These are phyloP conservation scores for Botia almorhae DNA, from an alignment of 2,797 vertebrate species.

Conservation along the genomic window DNA sequence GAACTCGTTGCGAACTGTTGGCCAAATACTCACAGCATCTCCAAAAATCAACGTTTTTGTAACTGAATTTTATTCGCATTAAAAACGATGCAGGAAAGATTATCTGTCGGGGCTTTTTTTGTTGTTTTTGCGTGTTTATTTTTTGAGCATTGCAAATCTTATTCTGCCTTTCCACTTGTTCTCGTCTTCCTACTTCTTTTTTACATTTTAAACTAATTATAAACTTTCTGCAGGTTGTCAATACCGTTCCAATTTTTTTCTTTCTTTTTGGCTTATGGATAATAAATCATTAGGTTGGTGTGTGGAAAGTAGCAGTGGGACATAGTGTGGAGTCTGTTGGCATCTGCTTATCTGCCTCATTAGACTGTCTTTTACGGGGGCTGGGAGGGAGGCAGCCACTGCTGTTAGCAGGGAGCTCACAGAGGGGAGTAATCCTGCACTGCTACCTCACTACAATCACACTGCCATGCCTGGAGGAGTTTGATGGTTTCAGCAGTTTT, in stretches of 20 bases:
- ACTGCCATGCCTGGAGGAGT: constrained; percentile 76
- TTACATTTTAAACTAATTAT: constrained; percentile 15
- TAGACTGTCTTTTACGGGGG: constrained; percentile 63
- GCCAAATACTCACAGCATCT: constrained; percentile 49
- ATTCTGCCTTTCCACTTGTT: not conserved
- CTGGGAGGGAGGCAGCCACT: constrained; percentile 63
- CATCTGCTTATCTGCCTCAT: constrained; percentile 63
- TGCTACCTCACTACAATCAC: constrained; percentile 74
- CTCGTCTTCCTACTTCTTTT: not conserved
- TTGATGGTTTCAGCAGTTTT: constrained; percentile 80
- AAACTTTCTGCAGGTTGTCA: constrained; percentile 42
- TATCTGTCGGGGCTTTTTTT: too few relatives aligned
- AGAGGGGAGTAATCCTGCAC: constrained; percentile 72
- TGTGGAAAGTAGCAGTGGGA: constrained; percentile 55
- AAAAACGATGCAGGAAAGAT: not conserved
- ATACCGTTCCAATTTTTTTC: constrained; percentile 37
- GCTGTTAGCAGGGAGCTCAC: constrained; percentile 66
- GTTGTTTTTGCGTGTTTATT: not conserved
- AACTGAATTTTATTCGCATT: not conserved
- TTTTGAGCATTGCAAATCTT: not conserved
- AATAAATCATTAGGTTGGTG: constrained; percentile 57
- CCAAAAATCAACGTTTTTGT: not conserved
- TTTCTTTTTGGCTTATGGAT: constrained; percentile 51
- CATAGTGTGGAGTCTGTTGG: constrained; percentile 51
- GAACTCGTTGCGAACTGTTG: constrained; percentile 83